A percentile compares a stretch with the other conserved stretches of the same genome.
Evolutionary conservation across 2,888 invertebrate species (phyloP).

Genomic region (Diplolepis rosae): DNA sequence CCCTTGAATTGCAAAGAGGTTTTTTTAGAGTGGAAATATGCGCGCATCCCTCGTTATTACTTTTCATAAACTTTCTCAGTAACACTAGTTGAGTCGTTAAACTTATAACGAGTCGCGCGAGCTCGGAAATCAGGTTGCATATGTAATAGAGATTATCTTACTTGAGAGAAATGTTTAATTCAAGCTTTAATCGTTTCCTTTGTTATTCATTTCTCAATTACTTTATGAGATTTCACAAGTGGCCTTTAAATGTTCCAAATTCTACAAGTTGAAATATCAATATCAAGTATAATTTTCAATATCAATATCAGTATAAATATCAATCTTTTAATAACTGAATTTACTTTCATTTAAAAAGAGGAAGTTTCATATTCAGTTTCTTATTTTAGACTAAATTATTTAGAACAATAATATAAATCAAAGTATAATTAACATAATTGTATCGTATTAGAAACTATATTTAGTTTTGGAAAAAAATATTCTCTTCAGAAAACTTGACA

Average conservation of each 20-base stretch:
- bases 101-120: constrained; percentile 12
- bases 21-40: neutral
- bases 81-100: constrained; percentile 9
- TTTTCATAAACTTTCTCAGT: constrained; percentile 16
- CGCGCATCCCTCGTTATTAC: constrained; percentile 2
- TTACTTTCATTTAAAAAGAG: too few relatives aligned
- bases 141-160: constrained; percentile 21
- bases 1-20: neutral
- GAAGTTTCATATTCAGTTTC: too few relatives aligned
- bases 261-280: neutral
- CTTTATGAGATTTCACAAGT: neutral
- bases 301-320: too few relatives aligned
- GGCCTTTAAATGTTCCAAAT: neutral
- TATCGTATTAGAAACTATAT: too few relatives aligned
- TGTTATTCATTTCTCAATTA: neutral
- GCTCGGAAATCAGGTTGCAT: neutral
- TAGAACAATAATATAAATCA: too few relatives aligned
- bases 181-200: neutral
- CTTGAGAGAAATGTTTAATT: neutral
- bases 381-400: too few relatives aligned
- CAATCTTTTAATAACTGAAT: too few relatives aligned
- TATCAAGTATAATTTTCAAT: neutral
- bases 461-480: too few relatives aligned
- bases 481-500: too few relatives aligned
- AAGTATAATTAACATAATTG: too few relatives aligned